Percentiles rank a stretch among this genome's conserved stretches.
phyloP scores from a whole-genome alignment of 2,113 vertebrate species.

The Tympanuchus pallidicinctus region DNA sequence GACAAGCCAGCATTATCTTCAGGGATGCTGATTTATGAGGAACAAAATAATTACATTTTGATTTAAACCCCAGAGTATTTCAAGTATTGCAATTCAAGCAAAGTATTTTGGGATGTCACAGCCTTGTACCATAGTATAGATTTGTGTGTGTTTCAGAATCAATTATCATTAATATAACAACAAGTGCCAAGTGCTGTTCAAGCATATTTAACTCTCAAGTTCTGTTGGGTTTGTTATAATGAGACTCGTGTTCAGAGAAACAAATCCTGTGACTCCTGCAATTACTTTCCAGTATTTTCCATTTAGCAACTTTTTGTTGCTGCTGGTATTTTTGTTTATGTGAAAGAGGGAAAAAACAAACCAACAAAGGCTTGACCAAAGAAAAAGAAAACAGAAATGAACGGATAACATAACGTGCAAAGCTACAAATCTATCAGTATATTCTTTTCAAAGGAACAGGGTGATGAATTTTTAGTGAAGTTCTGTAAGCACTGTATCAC shows the following conservation, averaged over 20 bases:
- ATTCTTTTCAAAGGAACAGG: background rate
- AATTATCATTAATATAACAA: constrained; percentile 46
- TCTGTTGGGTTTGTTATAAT: background rate
- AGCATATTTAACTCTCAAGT: background rate
- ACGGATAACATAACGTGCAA: rapidly evolving
- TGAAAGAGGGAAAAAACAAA: background rate
- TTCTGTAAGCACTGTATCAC: background rate
- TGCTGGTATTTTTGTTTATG: background rate
- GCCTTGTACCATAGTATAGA: background rate
- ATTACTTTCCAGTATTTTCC: background rate
- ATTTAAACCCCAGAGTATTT: constrained; percentile 39
- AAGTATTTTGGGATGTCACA: constrained; percentile 1
- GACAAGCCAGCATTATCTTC: background rate
- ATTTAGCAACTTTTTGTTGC: background rate
- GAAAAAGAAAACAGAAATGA: background rate
- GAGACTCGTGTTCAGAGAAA: background rate
- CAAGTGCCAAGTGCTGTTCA: constrained; percentile 9
- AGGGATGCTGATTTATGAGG: constrained; percentile 36
- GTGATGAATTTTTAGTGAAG: background rate
- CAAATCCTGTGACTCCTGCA: background rate
- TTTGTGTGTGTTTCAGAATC: constrained; percentile 34
- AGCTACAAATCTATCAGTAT: background rate
- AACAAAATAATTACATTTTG: constrained; percentile 60
- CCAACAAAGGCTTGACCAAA: background rate
- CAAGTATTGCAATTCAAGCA: constrained; percentile 24